Base-by-base conservation (phyloP, 2,113 vertebrate genomes). In the Spilogale gracilis region DNA sequence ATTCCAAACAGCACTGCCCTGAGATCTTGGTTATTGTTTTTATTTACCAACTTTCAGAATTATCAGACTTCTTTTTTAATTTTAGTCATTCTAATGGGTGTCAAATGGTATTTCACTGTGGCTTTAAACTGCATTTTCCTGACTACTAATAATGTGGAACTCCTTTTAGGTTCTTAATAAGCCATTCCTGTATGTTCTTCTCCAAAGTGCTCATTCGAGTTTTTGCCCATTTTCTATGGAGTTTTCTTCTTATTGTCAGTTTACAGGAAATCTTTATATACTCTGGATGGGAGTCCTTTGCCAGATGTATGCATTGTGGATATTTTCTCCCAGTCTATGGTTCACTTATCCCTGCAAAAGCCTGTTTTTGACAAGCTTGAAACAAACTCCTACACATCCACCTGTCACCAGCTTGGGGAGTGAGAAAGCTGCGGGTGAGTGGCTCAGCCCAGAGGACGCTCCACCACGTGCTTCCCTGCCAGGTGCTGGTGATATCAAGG, bases 111-210 rank as follows among this genome's bases (percentile, higher is more conserved):
- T 48, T 14, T 58, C 50, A 78, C 8, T 56, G 25, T 56, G 81
- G 18, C 78, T 91, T 73, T 52, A 65, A 73, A 82, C 20, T 93
- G 58, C 14, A 71, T n/a, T 85, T 97, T 95, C 27, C 80, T 79
- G 43, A 61, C 63, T 79, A 61, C 58, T 92, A 85, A 73, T 13
- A 13, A 89, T 65, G 65, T 63, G 48, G 21, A 79, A 54, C n/a
- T 76, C 17, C 83, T 91, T 69, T 74, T 3, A n/a, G 20, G 12
- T 63, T 54, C 6, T 48, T 65, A 67, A 81, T 67, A 14, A 18
- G 38, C 38, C 54, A 71, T 65, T 82, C 67, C 16, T 54, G 9
- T 30, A 12, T 6, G 43, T 78, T 69, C 25, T 43, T 90, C 89
- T 61, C 18, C 16, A 11, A 96, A 63, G 45, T 21, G n/a, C 48